Evolutionary conservation across 2,888 invertebrate genomes (phyloP).

Genomic region (Rotaria magnacalcarata): DNA sequence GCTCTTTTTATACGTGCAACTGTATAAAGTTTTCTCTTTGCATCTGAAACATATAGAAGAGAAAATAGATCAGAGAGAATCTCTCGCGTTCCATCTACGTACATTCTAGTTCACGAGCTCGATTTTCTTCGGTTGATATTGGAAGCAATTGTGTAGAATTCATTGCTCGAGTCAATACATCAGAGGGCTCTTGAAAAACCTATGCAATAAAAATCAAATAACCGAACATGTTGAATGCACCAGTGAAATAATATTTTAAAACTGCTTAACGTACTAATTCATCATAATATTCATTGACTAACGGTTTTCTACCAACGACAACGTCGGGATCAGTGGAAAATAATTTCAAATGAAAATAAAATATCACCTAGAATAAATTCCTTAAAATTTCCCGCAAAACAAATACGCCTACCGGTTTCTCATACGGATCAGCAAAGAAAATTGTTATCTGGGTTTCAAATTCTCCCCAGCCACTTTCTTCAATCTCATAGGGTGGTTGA

Average conservation of each 20-base stretch:
- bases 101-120: not conserved
- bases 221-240: slow-evolving; percentile 59
- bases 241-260: slow-evolving; percentile 49
- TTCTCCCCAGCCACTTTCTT: slow-evolving; percentile 47
- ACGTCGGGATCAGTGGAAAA: slow-evolving; percentile 71
- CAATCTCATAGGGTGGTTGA: slow-evolving; percentile 42
- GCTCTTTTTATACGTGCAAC: slow-evolving; percentile 72
- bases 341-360: slow-evolving; percentile 87
- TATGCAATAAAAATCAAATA: slow-evolving; percentile 64
- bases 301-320: slow-evolving; percentile 65
- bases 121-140: not conserved
- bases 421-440: slow-evolving; percentile 40
- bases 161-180: not conserved
- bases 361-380: slow-evolving; percentile 70
- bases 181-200: not conserved
- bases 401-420: slow-evolving; percentile 39
- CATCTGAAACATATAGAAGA: slow-evolving; percentile 67
- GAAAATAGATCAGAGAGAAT: not conserved
- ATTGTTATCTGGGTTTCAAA: slow-evolving; percentile 45
- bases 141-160: not conserved
- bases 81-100: no score
- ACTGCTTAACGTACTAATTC: slow-evolving; percentile 69
- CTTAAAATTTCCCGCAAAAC: slow-evolving; percentile 37
- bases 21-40: slow-evolving; percentile 70
- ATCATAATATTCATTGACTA: slow-evolving; percentile 89